Base-by-base conservation (phyloP, 2,113 vertebrate genomes). In the Verasper variegatus region DNA sequence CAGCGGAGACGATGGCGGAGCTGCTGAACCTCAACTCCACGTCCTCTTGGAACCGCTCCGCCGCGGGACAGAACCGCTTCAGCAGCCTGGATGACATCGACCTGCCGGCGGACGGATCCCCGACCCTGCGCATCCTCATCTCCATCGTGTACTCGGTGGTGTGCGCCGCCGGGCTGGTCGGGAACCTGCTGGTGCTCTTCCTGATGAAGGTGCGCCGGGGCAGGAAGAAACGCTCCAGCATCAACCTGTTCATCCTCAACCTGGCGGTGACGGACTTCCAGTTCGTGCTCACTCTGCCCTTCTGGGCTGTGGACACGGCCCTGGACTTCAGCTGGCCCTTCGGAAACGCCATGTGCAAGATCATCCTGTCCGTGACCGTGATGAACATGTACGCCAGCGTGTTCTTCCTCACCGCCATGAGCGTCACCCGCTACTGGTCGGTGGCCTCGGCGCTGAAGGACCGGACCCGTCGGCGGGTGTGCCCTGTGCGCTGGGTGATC, bases 381-480 rank as follows among this genome's bases (percentile, higher is more conserved):
- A 95, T 97, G 95, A 98, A 97, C 91, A 96, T 97, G 96, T 97
- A 98, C 12, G 97, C 97, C 79, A 97, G 96, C 57, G 97, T 96
- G 7, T 99, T 98, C 88, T 97, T 99, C 79, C 96, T 98, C 74
- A 98, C 97, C 0, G 96, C 96, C 62, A 98, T 97, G 97, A 97
- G 97, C 31, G 94, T 97, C 35, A 96, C 96, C 23, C 95, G 96
- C 3, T 98, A 98, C 72, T 95, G 93, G 76, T 94, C 96, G 0
- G 96, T 98, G 78, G 96, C 96, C 27, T 98, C 95, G 0, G 96
- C 96, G 21, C 89, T 97, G 18, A 96, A 96, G 84, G 94, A 93
- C 70, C 94, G 94, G 62, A 89, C 90, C 10, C 86, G 92, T 72
- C 65, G 83, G 54, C 60, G 80, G 0, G 51, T 81, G 40, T 96